A percentile compares a stretch with the other conserved stretches of the same genome.
These are phyloP conservation scores for Polyploca ridens DNA, from an alignment of 2,888 invertebrate species.

Conservation along the genomic window DNA sequence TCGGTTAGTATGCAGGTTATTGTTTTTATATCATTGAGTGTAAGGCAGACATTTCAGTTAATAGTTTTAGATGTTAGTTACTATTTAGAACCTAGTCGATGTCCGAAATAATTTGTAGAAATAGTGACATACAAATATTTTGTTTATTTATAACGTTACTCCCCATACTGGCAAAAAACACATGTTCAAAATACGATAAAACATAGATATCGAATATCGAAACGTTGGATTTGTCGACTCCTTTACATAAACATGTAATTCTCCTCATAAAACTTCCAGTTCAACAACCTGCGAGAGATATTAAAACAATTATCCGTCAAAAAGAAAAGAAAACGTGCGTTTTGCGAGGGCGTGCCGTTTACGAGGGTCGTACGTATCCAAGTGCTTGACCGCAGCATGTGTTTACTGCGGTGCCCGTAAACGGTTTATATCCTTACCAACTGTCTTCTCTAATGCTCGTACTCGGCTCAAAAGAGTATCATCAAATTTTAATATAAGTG, in stretches of 20 bases:
- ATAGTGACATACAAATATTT: too few relatives aligned
- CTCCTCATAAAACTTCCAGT: background rate
- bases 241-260: background rate
- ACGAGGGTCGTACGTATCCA: constrained; percentile 54
- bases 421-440: constrained; percentile 62
- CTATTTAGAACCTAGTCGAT: too few relatives aligned
- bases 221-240: too few relatives aligned
- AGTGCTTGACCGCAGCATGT: constrained; percentile 56
- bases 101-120: too few relatives aligned
- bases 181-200: too few relatives aligned
- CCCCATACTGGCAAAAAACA: too few relatives aligned
- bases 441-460: constrained; percentile 52
- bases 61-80: too few relatives aligned
- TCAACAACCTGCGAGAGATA: constrained; percentile 2
- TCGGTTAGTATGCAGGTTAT: background rate
- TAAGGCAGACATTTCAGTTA: too few relatives aligned
- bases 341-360: constrained; percentile 53
- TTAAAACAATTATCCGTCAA: constrained; percentile 1
- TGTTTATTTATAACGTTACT: too few relatives aligned
- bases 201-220: too few relatives aligned
- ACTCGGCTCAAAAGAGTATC: constrained; percentile 49
- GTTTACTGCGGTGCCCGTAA: constrained; percentile 62
- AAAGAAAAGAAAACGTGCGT: constrained; percentile 21
- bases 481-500: constrained; percentile 63
- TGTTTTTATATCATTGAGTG: background rate